phyloP scores from a whole-genome alignment of 2,888 invertebrate genomes.

The Corythucha ciliata region DNA sequence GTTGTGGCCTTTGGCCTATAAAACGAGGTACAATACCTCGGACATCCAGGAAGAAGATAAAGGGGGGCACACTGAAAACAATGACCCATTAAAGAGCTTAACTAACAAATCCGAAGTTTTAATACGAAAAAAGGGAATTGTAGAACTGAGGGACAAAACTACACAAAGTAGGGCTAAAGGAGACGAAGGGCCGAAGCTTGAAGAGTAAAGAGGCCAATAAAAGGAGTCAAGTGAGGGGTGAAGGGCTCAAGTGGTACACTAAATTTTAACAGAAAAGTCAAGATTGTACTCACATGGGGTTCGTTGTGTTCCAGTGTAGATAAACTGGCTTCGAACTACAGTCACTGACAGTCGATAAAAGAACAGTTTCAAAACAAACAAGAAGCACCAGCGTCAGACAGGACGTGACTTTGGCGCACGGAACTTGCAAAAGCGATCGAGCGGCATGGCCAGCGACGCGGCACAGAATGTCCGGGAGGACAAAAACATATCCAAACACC shows the following conservation, averaged over 20 bases:
- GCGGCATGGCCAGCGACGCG: conserved; percentile 32
- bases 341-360: conserved; percentile 54
- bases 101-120: too few species aligned
- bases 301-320: conserved; percentile 85
- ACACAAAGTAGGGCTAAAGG: neutral
- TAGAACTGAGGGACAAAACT: too few species aligned
- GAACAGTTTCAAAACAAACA: conserved; percentile 49
- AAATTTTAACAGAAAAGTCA: too few species aligned
- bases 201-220: too few species aligned
- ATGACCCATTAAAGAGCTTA: too few species aligned
- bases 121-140: neutral
- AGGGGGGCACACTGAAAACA: too few species aligned
- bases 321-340: conserved; percentile 76
- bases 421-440: conserved; percentile 33
- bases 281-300: conserved; percentile 59
- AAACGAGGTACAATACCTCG: too few species aligned
- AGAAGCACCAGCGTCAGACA: conserved; percentile 48
- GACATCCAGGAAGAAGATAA: too few species aligned
- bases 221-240: too few species aligned
- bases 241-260: too few species aligned
- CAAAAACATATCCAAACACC: conserved; percentile 36
- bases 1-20: too few species aligned
- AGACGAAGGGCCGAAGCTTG: neutral
- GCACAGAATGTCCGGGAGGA: conserved; percentile 33
- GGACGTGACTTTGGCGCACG: conserved; percentile 42